Percentiles rank a stretch among this genome's conserved stretches.
Conservation (phyloP, 2,888 invertebrate genomes). For the Andrena bicolor region DNA sequence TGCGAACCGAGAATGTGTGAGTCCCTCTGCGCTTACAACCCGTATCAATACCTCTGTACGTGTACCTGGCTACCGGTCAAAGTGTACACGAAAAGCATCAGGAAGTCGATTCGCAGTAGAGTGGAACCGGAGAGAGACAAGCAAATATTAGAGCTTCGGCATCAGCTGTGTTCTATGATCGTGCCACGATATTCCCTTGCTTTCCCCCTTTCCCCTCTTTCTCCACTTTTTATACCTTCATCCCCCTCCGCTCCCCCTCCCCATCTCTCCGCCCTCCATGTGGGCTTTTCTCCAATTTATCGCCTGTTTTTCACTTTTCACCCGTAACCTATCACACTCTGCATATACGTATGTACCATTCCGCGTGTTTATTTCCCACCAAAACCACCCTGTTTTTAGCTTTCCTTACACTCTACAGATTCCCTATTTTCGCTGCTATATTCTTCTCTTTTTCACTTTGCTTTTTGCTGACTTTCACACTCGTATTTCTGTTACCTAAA, state of each 20-base stretch:
- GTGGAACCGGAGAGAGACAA: conserved; percentile 69
- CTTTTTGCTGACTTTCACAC: too few relatives aligned
- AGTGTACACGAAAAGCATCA: conserved; percentile 40
- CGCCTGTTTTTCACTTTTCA: conserved; percentile 7
- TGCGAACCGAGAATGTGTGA: conserved; percentile 1
- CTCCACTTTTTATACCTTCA: conserved; percentile 4
- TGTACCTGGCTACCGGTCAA: conserved; percentile 21
- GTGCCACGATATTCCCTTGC: conserved; percentile 32
- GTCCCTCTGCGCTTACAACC: neutral
- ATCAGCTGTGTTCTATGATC: conserved; percentile 59
- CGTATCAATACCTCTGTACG: neutral
- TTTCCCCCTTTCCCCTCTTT: conserved; percentile 1
- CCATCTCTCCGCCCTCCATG: neutral
- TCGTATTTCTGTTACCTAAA: too few relatives aligned
- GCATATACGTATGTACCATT: neutral
- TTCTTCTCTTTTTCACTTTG: too few relatives aligned
- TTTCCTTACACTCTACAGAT: neutral
- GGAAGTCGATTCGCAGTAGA: conserved; percentile 51
- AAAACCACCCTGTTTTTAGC: neutral
- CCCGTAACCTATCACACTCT: neutral
- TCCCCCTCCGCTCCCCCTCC: neutral
- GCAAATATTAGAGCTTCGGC: conserved; percentile 71
- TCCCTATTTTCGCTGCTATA: neutral
- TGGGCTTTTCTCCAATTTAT: neutral
- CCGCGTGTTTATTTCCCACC: neutral